These are phyloP conservation scores for Elysia chlorotica DNA, from an alignment of 1,140 invertebrate species.

Conservation along the genomic window DNA sequence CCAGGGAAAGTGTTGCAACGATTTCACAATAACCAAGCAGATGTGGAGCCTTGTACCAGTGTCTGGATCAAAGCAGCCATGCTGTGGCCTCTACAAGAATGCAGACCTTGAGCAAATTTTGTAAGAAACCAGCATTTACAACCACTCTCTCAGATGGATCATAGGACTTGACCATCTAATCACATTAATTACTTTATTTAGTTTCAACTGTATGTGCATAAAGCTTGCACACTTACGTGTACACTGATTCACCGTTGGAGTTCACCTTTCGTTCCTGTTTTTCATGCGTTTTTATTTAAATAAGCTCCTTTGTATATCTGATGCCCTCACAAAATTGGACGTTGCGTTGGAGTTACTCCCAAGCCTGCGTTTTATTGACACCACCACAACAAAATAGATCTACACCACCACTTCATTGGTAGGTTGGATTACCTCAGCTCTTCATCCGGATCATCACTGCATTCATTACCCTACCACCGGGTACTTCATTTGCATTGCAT, in stretches of 20 bases:
- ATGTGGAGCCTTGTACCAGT: background rate
- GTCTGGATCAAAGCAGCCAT: background rate
- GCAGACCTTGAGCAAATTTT: background rate
- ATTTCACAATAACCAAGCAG: background rate
- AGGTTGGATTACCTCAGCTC: background rate
- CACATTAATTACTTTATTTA: no score
- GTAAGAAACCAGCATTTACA: background rate
- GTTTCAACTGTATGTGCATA: no score
- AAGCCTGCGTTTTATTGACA: background rate
- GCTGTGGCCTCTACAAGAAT: background rate
- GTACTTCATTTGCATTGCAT: no score
- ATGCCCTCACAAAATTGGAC: background rate
- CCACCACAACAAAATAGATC: background rate
- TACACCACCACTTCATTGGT: background rate
- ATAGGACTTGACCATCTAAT: background rate
- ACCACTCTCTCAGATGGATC: background rate
- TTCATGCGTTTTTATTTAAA: background rate
- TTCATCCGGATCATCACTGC: background rate
- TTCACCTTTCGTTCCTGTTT: background rate
- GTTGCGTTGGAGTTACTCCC: background rate
- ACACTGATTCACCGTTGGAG: no score
- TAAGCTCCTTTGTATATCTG: background rate
- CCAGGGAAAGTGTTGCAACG: background rate
- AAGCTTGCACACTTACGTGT: no score
- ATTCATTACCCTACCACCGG: no score